Evolutionary conservation across 2,888 invertebrate species (phyloP), one percentile per base, ranked within the genome.

Genomic region (Esperia sulphurella): DNA sequence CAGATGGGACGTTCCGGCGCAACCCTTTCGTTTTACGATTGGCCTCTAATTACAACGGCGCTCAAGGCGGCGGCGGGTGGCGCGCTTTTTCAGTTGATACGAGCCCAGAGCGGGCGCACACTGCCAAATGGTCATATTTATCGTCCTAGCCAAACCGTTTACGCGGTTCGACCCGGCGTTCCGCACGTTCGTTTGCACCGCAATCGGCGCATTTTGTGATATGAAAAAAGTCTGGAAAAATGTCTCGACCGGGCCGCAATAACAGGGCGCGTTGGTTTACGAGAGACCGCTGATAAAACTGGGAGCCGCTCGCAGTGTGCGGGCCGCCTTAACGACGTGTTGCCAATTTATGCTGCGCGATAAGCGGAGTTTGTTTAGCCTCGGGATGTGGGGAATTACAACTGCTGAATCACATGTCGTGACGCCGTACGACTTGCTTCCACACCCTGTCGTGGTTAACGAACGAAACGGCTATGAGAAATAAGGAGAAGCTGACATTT

Each of bases 21-120:
- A 81, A 85, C 84, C 85, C 86, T 87, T 86, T 85, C 86, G 85
- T 85, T 89, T 87, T 87, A 89, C 88, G 87, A 87, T 88, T 85
- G 86, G 84, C 79, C 84, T 85, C 87, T 89, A 88, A 89, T 89
- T 89, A 87, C 84, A 75, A 65, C 64, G 64, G 71, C 83, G 86
- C 84, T 88, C 81, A 86, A 87, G 86, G 86, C 87, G 35, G 35
- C 35, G 35, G 35, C 35, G n/a, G n/a, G 35, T 35, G 35, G 35
- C 6, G 65, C 65, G 74, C 75, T 86, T 87, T 86, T 87, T 83
- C 75, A 67, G 71, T 74, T 73, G 77, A 80, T 81, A 81, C 64
- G 71, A 75, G 70, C 66, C 58, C 59, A 59, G 63, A 68, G 68
- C 69, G 63, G 55, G 71, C 61, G 69, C 60, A 61, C 75, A 71